Evolutionary conservation across 2,113 vertebrate species (phyloP), one percentile per base, ranked within the genome.

Genomic region (Thomomys bottae): DNA sequence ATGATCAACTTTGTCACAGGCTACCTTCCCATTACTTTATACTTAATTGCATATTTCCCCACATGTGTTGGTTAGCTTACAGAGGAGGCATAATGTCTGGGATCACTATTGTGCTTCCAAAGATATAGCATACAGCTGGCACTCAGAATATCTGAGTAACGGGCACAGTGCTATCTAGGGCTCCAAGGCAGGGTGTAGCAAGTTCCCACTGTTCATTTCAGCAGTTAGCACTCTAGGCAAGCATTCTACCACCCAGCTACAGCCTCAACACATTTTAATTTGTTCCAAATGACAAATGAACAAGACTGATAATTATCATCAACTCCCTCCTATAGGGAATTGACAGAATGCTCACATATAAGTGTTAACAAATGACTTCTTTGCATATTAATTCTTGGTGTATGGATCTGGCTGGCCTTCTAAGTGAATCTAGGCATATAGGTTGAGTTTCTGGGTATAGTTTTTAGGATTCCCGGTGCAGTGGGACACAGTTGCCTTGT

Each of bases 301-400:
- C 17, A 84, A 12, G n/a, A 24, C 54, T 67, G 24, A 80, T 42
- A 91, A 23, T 75, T 68, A 68, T 68, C 4, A 67, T 68, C 2
- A 61, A 11, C 40, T 8, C 2, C 63, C 24, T 91, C 34, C 28
- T 14, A 66, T 4, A 77, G 34, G 26, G 6, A 4, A 38, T 24
- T 59, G 28, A 87, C 42, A 9, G 67, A 54, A 63, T 67, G 63
- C 24, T 84, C 71, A 61, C 20, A 84, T 68, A 54, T 88, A 85
- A 73, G 67, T 42, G 15, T 57, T 92, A 66, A n/a, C 23, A 70
- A 54, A 67, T 42, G 42, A 79, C 73, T 84, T 87, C 3, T 84
- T 87, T 93, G 54, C n/a, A 14, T 89, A 26, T 90, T 70, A 78
- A 14, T n/a, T n/a, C n/a, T n/a, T n/a, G n/a, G n/a, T 85, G 57